Conservation (phyloP, 2,888 invertebrate species). For the Clitarchus hookeri region DNA sequence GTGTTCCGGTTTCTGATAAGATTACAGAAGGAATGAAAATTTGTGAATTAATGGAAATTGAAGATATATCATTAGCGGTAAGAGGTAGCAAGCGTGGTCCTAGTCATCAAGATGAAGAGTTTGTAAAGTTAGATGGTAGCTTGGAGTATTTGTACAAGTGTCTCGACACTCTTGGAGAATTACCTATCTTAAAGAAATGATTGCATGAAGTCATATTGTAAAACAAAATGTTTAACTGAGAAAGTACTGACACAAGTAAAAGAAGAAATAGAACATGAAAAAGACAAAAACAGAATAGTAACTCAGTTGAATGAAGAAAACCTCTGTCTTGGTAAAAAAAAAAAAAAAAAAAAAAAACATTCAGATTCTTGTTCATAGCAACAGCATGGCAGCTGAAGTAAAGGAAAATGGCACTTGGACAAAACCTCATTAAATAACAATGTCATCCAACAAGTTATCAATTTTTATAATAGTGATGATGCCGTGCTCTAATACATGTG, state of each 20-base stretch:
- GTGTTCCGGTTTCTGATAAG: background rate
- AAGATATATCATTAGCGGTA: background rate
- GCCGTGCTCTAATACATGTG: background rate
- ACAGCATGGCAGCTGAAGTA: background rate
- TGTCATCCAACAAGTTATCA: background rate
- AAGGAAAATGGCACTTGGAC: background rate
- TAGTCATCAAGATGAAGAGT: background rate
- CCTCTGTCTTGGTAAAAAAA: background rate
- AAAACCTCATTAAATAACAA: background rate
- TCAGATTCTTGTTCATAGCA: background rate
- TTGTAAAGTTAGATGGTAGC: background rate
- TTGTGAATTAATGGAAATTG: background rate
- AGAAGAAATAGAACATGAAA: background rate
- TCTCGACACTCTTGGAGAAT: background rate
- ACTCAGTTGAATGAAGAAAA: slow-evolving; percentile 16
- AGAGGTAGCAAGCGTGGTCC: background rate
- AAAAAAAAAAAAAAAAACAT: too few relatives aligned
- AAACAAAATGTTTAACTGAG: background rate
- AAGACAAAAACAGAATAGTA: background rate
- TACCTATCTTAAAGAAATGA: background rate
- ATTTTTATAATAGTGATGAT: background rate
- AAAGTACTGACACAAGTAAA: background rate
- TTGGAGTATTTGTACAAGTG: background rate
- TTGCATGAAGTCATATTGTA: background rate
- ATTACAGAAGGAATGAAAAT: background rate